These are phyloP conservation scores for Lepas anatifera DNA, from an alignment of 2,888 invertebrate species.

Conservation along the genomic window DNA sequence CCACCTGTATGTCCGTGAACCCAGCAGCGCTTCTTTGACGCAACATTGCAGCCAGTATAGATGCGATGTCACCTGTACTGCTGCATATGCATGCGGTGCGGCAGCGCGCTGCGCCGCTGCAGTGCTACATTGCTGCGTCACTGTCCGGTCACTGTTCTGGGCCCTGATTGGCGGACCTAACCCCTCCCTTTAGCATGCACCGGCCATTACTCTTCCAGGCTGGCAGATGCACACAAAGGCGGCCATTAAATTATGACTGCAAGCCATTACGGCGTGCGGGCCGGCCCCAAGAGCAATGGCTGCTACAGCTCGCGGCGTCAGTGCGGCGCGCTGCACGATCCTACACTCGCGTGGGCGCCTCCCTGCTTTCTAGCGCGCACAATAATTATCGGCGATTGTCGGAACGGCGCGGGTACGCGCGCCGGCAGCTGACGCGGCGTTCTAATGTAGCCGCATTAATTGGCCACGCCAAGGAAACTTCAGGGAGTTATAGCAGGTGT, in stretches of 20 bases:
- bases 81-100: neutral
- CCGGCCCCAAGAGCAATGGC: conserved; percentile 1
- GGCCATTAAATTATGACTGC: conserved; percentile 9
- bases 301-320: neutral
- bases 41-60: too few relatives aligned
- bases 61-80: neutral
- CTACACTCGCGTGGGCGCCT: neutral
- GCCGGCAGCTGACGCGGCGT: neutral
- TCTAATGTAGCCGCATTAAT: neutral
- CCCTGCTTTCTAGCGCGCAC: neutral
- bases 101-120: neutral
- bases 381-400: neutral
- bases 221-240: conserved; percentile 8
- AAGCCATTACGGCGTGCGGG: neutral
- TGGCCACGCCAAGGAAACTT: neutral
- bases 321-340: neutral
- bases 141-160: too few relatives aligned
- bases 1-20: too few relatives aligned
- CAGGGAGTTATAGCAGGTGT: neutral
- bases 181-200: conserved; percentile 14
- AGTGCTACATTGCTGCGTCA: neutral
- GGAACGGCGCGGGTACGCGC: neutral
- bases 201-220: neutral
- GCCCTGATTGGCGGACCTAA: neutral
- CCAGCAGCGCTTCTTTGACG: too few relatives aligned